Base-by-base conservation (phyloP, 2,888 invertebrate genomes). In the Tipula helvola region DNA sequence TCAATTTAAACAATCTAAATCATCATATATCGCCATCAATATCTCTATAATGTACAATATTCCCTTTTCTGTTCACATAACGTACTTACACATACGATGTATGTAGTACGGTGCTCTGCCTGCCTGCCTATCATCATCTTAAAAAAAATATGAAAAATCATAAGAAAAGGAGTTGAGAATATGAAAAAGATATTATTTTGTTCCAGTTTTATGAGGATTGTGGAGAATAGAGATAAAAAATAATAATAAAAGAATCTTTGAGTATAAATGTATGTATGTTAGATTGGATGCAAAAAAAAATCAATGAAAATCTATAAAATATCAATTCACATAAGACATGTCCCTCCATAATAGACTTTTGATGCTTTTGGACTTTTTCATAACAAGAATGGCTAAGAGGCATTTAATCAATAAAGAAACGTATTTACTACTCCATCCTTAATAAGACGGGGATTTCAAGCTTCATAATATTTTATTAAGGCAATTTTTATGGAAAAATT, bases 1-100 rank as follows among this genome's bases (percentile, higher is more conserved):
- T 71, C 71, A 71, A 71, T 71, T 71, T 71, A 71, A 71, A 71
- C 71, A 71, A 71, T 71, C 71, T 71, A 71, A 71, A 71, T 71
- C 71, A 71, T 71, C 71, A 71, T 71, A 71, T 71, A 71, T 71
- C 71, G 71, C 71, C 71, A 71, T 71, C 71, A 71, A 71, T 71
- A 71, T 71, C 71, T 71, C 28, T 71, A 71, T 71, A 28, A 28
- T 28, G 28, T 28, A 28, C 28, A 28, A 28, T 71, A 71, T 71
- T 71, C 71, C 71, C 71, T 71, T 8, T 10, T 71, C 71, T 28
- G 8, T 71, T 4, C n/a, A 71, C 28, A 71, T 12, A 28, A 28
- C 52, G 8, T 16, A 71, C 28, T 3, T 28, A 71, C 10, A 71
- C 10, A 71, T 71, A 71, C 28, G 2, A 28, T 5, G 71, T 71